Conservation (phyloP, 2,113 vertebrate species). For the Corvus hawaiiensis region DNA sequence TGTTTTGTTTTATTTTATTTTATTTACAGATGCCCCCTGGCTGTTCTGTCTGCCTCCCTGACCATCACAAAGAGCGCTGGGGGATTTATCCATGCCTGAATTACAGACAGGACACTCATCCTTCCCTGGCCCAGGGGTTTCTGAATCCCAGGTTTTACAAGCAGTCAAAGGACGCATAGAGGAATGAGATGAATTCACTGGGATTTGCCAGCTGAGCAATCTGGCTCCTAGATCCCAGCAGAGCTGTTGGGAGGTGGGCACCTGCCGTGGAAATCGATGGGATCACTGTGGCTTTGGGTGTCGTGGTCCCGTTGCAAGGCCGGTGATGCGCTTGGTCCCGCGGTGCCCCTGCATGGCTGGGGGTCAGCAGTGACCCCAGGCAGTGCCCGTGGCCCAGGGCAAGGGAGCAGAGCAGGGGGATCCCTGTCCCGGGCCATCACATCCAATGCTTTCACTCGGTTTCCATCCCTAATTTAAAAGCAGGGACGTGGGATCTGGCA, state of each 20-base stretch:
- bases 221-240: neutral
- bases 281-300: neutral
- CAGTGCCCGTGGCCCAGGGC: rapidly evolving
- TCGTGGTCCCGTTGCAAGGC: neutral
- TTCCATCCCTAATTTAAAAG: neutral
- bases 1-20: neutral
- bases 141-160: neutral
- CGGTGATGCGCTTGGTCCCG: rapidly evolving
- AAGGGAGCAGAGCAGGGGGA: neutral
- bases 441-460: neutral
- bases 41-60: neutral
- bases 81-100: neutral
- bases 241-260: rapidly evolving
- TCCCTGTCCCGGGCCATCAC: neutral
- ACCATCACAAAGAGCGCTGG: neutral
- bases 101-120: rapidly evolving
- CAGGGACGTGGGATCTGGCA: rapidly evolving
- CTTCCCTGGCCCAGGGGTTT: neutral
- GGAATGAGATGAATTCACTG: neutral
- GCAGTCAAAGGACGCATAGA: neutral
- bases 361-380: neutral
- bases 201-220: neutral
- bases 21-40: neutral
- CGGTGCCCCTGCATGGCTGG: too few relatives aligned
- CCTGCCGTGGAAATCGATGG: rapidly evolving